Base-by-base conservation (phyloP, 2,888 invertebrate genomes). In the Hirtodrosophila duncani region DNA sequence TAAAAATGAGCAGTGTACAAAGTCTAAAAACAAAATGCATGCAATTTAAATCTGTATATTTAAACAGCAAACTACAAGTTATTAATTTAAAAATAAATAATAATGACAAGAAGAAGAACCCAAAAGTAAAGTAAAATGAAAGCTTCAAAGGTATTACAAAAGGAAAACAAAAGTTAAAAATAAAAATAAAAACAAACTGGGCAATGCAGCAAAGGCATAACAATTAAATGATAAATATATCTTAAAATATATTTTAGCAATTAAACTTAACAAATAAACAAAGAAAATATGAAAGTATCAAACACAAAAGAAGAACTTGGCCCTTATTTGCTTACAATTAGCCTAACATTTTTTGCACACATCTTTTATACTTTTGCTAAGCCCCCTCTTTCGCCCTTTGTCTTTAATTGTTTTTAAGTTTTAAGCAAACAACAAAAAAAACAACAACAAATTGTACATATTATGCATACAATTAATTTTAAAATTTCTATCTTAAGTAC, bases 11-110 rank as follows among this genome's bases (percentile, higher is more conserved):
- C 58, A 69, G 64, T 75, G 75, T 77, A 77, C 81, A 75, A 75
- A 75, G 75, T 60, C 74, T 67, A 41, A 44, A 53, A 48, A 39
- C 29, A 68, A 66, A 50, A 72, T 82, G 80, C 83, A 83, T 81
- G 83, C 75, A 83, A 83, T 78, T 82, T 70, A 75, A 68, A 66
- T 61, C 64, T 62, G 67, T 67, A 77, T 52, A 36, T 46, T 45
- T 42, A 55, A 51, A 60, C 43, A 62, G 50, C 55, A 58, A 56
- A 70, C 69, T 63, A 77, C 66, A 81, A 81, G 67, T 78, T 81
- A 79, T 80, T 78, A 68, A 71, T 72, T 75, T 66, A 63, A 66
- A 57, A 42, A 34, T 42, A 66, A 46, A 44, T 57, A 61, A 59
- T 29, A 37, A 24, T 3, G 16, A 20, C n/a, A 14, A 16, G 8